Percentiles rank a stretch among this genome's conserved stretches.
Evolutionary conservation across 2,113 vertebrate species (phyloP).

Genomic region (Cavia aperea): DNA sequence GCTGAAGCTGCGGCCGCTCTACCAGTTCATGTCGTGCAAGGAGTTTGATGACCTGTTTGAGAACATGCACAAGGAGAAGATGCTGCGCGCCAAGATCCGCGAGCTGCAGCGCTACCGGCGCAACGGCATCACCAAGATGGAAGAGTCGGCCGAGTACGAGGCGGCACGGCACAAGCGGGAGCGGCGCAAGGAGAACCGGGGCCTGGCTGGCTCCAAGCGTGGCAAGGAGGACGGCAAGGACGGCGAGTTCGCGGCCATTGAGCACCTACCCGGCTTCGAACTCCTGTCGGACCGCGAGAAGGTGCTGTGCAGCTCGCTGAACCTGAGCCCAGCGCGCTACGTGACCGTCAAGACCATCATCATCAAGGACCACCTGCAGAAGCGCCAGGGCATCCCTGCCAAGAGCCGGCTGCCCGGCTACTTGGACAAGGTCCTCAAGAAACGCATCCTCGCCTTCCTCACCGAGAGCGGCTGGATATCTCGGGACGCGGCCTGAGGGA

Average conservation of each 20-base stretch:
- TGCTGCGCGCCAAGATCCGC: slow-evolving; percentile 90
- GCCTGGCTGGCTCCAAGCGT: slow-evolving; percentile 80
- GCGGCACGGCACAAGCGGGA: slow-evolving; percentile 94
- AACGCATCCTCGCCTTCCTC: slow-evolving; percentile 93
- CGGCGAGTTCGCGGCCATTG: slow-evolving; percentile 90
- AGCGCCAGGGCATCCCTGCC: slow-evolving; percentile 92
- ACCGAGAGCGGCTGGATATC: slow-evolving; percentile 99
- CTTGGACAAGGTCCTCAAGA: slow-evolving; percentile 96
- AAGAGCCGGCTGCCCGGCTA: slow-evolving; percentile 96
- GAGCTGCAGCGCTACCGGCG: slow-evolving; percentile 95
- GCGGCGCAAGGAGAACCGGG: slow-evolving; percentile 93
- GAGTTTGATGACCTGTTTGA: slow-evolving; percentile 97
- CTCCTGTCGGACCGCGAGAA: slow-evolving; percentile 95
- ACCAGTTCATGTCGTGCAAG: slow-evolving; percentile 95
- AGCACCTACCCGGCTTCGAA: slow-evolving; percentile 92
- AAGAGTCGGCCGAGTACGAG: slow-evolving; percentile 93
- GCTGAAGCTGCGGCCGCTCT: slow-evolving; percentile 86
- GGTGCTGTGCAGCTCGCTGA: slow-evolving; percentile 91
- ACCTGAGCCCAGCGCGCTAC: slow-evolving; percentile 91
- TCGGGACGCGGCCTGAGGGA: slow-evolving; percentile 85
- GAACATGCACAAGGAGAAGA: slow-evolving; percentile 93
- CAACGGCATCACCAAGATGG: slow-evolving; percentile 92
- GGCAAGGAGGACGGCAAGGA: slow-evolving; percentile 91
- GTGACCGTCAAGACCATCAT: slow-evolving; percentile 98
- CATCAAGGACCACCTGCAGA: slow-evolving; percentile 97